phyloP scores from a whole-genome alignment of 2,797 vertebrate species.

The Neoniphon sammara region DNA sequence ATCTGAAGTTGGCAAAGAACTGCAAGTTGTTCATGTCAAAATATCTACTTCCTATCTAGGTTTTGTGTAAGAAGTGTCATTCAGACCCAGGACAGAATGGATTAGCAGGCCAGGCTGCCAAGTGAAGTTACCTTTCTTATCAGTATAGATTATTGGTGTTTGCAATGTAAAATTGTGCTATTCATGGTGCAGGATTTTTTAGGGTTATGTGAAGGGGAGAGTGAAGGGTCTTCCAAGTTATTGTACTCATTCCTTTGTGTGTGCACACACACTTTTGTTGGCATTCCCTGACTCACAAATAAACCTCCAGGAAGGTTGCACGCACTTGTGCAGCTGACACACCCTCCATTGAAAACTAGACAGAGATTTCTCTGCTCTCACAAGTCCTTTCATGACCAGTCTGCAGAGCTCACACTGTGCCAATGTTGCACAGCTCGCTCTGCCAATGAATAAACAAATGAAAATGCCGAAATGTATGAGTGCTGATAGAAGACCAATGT shows the following conservation, averaged over 20 bases:
- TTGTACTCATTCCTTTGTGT: not conserved
- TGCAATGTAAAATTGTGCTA: not conserved
- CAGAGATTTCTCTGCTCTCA: not conserved
- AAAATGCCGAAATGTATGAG: not conserved
- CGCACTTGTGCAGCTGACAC: not conserved
- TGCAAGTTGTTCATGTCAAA: not conserved
- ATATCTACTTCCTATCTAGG: not conserved
- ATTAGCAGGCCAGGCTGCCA: no score
- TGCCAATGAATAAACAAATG: slow-evolving; percentile 48
- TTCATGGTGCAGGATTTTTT: not conserved
- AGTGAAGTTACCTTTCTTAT: not conserved
- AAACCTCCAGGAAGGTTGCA: not conserved
- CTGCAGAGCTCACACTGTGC: slow-evolving; percentile 10
- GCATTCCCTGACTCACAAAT: slow-evolving; percentile 28
- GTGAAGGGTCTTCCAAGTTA: not conserved
- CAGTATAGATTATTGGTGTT: slow-evolving; percentile 13
- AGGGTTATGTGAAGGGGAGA: slow-evolving; percentile 3
- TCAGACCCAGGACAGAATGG: not conserved
- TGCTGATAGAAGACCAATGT: not conserved
- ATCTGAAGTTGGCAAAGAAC: not conserved
- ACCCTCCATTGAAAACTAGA: not conserved
- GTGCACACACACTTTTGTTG: not conserved
- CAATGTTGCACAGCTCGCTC: not conserved
- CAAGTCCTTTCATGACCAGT: slow-evolving; percentile 18
- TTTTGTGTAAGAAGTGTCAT: not conserved